Percentiles rank a stretch among this genome's conserved stretches.
These are phyloP conservation scores for Argyresthia albistria DNA, from an alignment of 2,888 invertebrate genomes.

Conservation along the genomic window DNA sequence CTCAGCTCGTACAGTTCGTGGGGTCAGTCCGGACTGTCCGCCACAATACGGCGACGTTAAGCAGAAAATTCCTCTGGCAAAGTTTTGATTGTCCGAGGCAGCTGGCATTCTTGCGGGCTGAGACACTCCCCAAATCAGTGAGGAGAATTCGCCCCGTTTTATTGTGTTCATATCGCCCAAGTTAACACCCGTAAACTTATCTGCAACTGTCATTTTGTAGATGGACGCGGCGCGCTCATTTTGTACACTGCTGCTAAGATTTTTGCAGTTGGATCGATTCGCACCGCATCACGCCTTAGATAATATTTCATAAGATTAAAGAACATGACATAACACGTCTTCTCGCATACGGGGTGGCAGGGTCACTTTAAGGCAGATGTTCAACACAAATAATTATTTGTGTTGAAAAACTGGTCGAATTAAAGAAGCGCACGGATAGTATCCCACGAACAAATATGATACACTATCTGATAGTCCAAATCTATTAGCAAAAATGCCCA, in stretches of 20 bases:
- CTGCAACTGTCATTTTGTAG: slow-evolving; percentile 39
- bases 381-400: too few species aligned
- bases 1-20: not conserved
- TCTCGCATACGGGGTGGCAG: too few species aligned
- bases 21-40: slow-evolving; percentile 25
- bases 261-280: too few species aligned
- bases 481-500: too few species aligned
- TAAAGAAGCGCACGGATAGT: too few species aligned
- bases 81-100: slow-evolving; percentile 72
- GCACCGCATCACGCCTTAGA: too few species aligned
- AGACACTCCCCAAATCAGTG: slow-evolving; percentile 54
- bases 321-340: too few species aligned
- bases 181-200: slow-evolving; percentile 44
- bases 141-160: slow-evolving; percentile 41
- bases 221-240: slow-evolving; percentile 1
- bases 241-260: not conserved
- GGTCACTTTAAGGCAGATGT: too few species aligned
- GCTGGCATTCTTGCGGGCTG: slow-evolving; percentile 59
- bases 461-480: too few species aligned
- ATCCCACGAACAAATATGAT: too few species aligned
- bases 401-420: too few species aligned
- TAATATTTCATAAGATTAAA: too few species aligned
- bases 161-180: slow-evolving; percentile 58
- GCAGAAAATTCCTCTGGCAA: slow-evolving; percentile 65
- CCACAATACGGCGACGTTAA: slow-evolving; percentile 53